Evolutionary conservation across 1,140 invertebrate genomes (phyloP).

Genomic region (Euura lappo): DNA sequence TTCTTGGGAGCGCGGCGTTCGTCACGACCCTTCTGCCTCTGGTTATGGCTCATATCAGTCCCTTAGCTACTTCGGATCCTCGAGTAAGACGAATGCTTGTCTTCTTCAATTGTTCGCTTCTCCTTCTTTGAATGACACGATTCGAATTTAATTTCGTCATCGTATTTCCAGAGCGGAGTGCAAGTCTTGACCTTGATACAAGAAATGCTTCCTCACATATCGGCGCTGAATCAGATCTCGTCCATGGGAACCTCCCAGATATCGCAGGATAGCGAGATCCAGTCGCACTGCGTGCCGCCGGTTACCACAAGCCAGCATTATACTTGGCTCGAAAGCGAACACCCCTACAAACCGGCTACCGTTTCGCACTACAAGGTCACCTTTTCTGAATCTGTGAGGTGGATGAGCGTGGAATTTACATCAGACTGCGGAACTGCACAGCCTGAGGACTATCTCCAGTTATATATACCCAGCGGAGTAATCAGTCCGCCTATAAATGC

Average conservation of each 20-base stretch:
- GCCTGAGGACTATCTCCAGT: slow-evolving; percentile 88
- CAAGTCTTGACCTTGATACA: slow-evolving; percentile 90
- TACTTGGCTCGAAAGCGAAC: slow-evolving; percentile 93
- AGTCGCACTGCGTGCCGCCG: slow-evolving; percentile 44
- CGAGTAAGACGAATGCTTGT: slow-evolving; percentile 62
- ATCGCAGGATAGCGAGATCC: slow-evolving; percentile 50
- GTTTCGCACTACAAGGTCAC: slow-evolving; percentile 89
- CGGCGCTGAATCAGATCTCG: slow-evolving; percentile 78
- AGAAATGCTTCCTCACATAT: slow-evolving; percentile 88
- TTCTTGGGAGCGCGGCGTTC: slow-evolving; percentile 67
- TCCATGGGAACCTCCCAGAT: slow-evolving; percentile 55
- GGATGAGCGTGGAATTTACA: slow-evolving; percentile 94
- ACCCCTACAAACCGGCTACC: slow-evolving; percentile 92
- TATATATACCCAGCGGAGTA: slow-evolving; percentile 75
- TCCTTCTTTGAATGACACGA: not conserved
- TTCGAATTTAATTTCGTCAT: not conserved
- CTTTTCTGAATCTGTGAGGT: slow-evolving; percentile 88
- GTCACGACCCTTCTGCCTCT: slow-evolving; percentile 80
- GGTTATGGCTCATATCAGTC: slow-evolving; percentile 81
- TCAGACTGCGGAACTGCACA: slow-evolving; percentile 91
- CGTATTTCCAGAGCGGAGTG: slow-evolving; percentile 77
- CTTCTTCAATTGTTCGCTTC: slow-evolving; percentile 17
- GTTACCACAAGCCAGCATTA: slow-evolving; percentile 83
- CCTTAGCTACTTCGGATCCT: slow-evolving; percentile 81
- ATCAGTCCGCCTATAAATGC: slow-evolving; percentile 19